Evolutionary conservation across 23 tunicate species (phyloP), one percentile per base, ranked within the genome.

Genomic region (Halocynthia aurantium): DNA sequence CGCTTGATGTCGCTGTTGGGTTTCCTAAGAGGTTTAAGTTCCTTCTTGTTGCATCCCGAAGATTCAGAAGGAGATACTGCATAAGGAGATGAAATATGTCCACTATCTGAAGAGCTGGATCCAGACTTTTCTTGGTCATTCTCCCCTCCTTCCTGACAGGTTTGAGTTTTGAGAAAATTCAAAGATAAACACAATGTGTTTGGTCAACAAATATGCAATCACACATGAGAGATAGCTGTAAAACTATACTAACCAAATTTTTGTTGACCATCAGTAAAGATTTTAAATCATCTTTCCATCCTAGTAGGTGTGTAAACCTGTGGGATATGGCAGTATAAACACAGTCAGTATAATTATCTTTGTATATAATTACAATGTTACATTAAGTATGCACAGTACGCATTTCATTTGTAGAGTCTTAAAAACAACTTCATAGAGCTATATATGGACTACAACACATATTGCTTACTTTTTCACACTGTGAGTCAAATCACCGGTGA

Each of bases 401-500:
- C 31, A 67, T 50, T 67, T 67, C 72, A 12, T 12, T 12, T 2
- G 22, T 15, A 15, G 2, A n/a, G 63, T 58, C 15, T 58, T 58
- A 58, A 58, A 58, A 1, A 15, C 63, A 58, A 13, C 63, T 58
- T n/a, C 4, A 31, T 31, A 31, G 63, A 58, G 2, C 17, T 15
- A 15, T 58, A 58, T 13, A 15, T 15, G 76, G 17, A 11, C 55
- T 10, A 20, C n/a, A 44, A 22, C 0, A 44, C 51, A 11, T 72
- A 56, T 72, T 19, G 61, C 52, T 21, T 84, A 84, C 31, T 81
- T 69, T 15, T 80, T 70, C 6, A 89, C 19, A 8, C 69, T 72
- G 13, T 76, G 83, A 22, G 84, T 56, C 10, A 84, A 50, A 13
- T 89, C 96, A 6, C 96, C 96, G 6, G 88, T 80, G 11, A 81